A percentile compares a stretch with the other conserved stretches of the same genome.
These are phyloP conservation scores for Caerostris darwini DNA, from an alignment of 1,140 invertebrate genomes.

Conservation along the genomic window DNA sequence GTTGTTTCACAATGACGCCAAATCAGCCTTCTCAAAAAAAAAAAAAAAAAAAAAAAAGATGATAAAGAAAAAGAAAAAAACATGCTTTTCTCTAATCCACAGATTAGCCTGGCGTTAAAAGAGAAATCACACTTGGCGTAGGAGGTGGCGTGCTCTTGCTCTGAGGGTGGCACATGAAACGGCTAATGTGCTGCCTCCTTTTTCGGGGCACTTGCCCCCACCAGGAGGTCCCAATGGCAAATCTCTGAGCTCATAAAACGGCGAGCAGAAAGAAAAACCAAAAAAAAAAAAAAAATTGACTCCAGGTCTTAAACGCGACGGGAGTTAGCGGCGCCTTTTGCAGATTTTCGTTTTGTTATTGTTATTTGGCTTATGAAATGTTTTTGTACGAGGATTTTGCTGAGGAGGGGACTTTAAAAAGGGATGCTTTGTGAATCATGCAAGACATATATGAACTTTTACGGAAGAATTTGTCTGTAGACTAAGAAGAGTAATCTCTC, in stretches of 20 bases:
- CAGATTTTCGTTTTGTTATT: neutral
- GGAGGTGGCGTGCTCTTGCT: neutral
- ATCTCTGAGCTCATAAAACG: slow-evolving; percentile 27
- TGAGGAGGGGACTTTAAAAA: no score
- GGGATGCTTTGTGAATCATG: no score
- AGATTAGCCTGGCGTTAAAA: slow-evolving; percentile 47
- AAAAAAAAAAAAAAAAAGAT: no score
- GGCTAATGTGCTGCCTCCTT: slow-evolving; percentile 51
- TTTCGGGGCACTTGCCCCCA: neutral
- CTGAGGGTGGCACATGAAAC: neutral
- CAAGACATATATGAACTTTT: no score
- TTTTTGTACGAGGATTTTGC: no score
- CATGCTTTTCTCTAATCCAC: neutral
- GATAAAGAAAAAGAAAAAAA: no score
- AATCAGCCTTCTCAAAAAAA: no score
- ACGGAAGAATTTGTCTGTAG: no score
- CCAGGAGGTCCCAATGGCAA: neutral
- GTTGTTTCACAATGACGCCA: no score
- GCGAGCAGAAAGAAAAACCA: neutral
- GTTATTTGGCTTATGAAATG: no score
- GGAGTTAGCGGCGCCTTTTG: slow-evolving; percentile 25
- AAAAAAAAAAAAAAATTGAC: neutral
- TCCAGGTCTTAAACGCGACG: neutral
- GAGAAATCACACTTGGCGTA: slow-evolving; percentile 31
- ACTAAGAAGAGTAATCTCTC: no score